Conservation (phyloP, 1,140 invertebrate species). For the Bilobella aurantiaca region DNA sequence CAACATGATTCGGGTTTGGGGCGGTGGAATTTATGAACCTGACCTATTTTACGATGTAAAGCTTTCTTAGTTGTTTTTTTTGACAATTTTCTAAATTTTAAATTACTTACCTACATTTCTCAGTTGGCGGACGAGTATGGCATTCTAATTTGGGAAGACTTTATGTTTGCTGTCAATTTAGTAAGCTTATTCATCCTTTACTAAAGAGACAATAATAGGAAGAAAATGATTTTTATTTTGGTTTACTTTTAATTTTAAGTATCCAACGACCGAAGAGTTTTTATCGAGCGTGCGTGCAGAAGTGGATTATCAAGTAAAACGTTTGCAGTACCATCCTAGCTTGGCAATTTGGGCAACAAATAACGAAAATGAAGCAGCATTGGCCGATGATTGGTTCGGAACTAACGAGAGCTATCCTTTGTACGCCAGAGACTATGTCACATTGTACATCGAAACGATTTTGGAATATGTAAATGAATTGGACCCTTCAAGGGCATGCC, state of each 20-base stretch:
- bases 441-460: slow-evolving; percentile 73
- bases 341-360: slow-evolving; percentile 87
- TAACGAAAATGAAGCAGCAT: slow-evolving; percentile 92
- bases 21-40: slow-evolving; percentile 88
- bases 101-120: too few relatives aligned
- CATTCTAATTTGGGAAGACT: slow-evolving; percentile 83
- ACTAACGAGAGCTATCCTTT: slow-evolving; percentile 46
- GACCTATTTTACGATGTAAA: slow-evolving; percentile 77
- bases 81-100: too few relatives aligned
- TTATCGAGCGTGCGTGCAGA: slow-evolving; percentile 57
- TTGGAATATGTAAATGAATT: slow-evolving; percentile 51
- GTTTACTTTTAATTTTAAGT: neutral
- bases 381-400: slow-evolving; percentile 62
- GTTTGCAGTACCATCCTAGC: slow-evolving; percentile 79
- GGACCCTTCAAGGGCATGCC: slow-evolving; percentile 55
- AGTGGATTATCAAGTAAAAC: slow-evolving; percentile 67
- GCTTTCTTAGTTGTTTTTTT: too few relatives aligned
- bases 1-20: slow-evolving; percentile 94
- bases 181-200: neutral
- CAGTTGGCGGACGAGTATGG: slow-evolving; percentile 61
- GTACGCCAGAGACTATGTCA: slow-evolving; percentile 72
- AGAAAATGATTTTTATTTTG: neutral
- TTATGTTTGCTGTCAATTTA: slow-evolving; percentile 72
- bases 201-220: neutral
- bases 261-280: neutral